Evolutionary conservation across 2,113 vertebrate species (phyloP), one percentile per base, ranked within the genome.

Genomic region (Osmerus mordax): DNA sequence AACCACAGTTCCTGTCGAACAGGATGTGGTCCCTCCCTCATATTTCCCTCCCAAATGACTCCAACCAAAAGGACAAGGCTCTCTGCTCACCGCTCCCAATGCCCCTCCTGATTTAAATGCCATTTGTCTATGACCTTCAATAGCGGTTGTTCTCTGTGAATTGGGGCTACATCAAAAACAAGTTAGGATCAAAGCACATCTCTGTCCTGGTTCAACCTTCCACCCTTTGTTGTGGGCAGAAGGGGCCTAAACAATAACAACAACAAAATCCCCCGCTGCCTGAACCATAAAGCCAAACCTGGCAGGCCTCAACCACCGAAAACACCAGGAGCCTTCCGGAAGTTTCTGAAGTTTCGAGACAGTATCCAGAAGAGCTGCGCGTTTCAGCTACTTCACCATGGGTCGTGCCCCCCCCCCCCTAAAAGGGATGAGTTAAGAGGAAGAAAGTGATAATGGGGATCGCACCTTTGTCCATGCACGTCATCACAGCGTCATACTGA

Each of bases 71-170:
- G 63, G 69, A 68, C 69, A 77, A 67, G 78, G 61, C 73, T 2
- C 2, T 5, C 16, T 29, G 25, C 7, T 29, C 23, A 15, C 14
- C 7, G 28, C 61, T 19, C 59, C 69, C 69, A 2, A 9, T 25
- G 51, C 56, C 56, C 19, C 67, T 12, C 0, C 75, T 67, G 63
- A 83, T 86, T 86, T 83, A 77, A 83, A 81, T 86, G 53, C n/a
- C 52, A 77, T 86, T 86, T 84, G 72, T 70, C 65, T 86, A 32
- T 18, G 58, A 70, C 69, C 69, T 70, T 70, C 56, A 52, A 58
- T 29, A 29, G 29, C n/a, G 9, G 36, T 47, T 56, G 54, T 28
- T n/a, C 21, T 28, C 60, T 29, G 25, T 36, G 61, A n/a, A 64
- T 14, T 25, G 32, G 61, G 18, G 36, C 36, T 41, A 55, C 7